These are phyloP conservation scores for Drosophila nasuta DNA, from an alignment of 1,140 invertebrate species.

Conservation along the genomic window DNA sequence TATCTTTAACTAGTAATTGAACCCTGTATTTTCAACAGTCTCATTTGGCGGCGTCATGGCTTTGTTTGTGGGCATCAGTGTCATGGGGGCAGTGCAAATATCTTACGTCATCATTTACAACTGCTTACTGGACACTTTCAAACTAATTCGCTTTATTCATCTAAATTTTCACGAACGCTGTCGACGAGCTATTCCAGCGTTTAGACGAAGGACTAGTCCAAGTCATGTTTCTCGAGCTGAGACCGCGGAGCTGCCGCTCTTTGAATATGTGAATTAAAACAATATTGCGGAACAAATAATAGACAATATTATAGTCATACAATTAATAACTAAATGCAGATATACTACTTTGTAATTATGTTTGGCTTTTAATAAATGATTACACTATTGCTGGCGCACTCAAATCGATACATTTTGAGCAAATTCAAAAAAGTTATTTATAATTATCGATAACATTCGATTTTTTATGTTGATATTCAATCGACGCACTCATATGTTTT, in stretches of 20 bases:
- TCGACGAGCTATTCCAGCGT: conserved; percentile 1
- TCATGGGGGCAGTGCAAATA: conserved; percentile 68
- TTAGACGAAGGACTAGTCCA: neutral
- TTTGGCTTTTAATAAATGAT: neutral
- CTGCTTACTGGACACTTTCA: conserved; percentile 48
- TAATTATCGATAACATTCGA: conserved; percentile 4
- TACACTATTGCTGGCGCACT: neutral
- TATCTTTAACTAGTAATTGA: neutral
- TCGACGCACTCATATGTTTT: neutral
- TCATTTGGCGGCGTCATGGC: conserved; percentile 79
- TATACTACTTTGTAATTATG: neutral
- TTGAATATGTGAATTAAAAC: conserved; percentile 69
- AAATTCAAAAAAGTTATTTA: neutral
- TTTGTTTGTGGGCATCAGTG: conserved; percentile 73
- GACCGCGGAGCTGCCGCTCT: conserved; percentile 60
- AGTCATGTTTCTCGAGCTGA: conserved; percentile 57
- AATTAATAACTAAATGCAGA: too few relatives aligned
- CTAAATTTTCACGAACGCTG: conserved; percentile 17
- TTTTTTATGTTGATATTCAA: neutral
- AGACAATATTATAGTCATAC: too few relatives aligned
- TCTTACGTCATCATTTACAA: conserved; percentile 60
- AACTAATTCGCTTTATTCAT: conserved; percentile 36
- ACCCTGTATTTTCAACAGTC: conserved; percentile 39
- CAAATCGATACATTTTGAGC: conserved; percentile 2
- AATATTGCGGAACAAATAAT: too few relatives aligned